Conservation (phyloP, 1,140 invertebrate species). For the Penaeus indicus region DNA sequence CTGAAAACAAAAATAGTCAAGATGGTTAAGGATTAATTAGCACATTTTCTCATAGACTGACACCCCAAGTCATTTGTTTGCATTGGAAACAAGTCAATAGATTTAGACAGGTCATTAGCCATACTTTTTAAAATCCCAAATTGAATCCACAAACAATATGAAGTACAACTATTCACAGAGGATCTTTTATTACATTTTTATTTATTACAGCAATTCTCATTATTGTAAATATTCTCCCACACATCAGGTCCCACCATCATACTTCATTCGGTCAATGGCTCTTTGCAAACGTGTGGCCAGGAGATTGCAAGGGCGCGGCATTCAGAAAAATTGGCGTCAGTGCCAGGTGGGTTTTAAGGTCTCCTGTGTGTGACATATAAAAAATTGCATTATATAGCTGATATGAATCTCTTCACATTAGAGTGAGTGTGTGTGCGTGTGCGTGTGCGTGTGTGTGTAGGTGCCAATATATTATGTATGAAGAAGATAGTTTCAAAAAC, state of each 20-base stretch:
- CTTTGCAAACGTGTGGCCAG: slow-evolving; percentile 62
- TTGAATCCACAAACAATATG: too few relatives aligned
- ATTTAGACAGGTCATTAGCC: too few relatives aligned
- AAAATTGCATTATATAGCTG: background rate
- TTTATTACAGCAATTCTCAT: background rate
- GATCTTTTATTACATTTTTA: too few relatives aligned
- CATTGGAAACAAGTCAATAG: too few relatives aligned
- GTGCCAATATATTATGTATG: background rate
- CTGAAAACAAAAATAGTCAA: too few relatives aligned
- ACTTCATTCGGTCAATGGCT: slow-evolving; percentile 66
- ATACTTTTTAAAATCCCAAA: too few relatives aligned
- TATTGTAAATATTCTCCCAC: background rate
- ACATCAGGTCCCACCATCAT: slow-evolving; percentile 61
- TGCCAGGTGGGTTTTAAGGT: slow-evolving; percentile 56
- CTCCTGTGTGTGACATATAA: background rate
- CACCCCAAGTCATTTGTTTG: too few relatives aligned
- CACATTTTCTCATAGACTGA: too few relatives aligned
- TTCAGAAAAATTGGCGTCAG: slow-evolving; percentile 66
- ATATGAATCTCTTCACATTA: background rate
- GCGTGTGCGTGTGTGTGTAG: background rate
- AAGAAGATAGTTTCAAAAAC: background rate
- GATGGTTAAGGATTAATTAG: too few relatives aligned
- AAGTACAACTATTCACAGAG: too few relatives aligned
- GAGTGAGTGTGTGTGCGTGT: background rate
- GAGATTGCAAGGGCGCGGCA: slow-evolving; percentile 52